A percentile compares a stretch with the other conserved stretches of the same genome.
Evolutionary conservation across 2,888 invertebrate genomes (phyloP).

Genomic region (Idaea dimidiata): DNA sequence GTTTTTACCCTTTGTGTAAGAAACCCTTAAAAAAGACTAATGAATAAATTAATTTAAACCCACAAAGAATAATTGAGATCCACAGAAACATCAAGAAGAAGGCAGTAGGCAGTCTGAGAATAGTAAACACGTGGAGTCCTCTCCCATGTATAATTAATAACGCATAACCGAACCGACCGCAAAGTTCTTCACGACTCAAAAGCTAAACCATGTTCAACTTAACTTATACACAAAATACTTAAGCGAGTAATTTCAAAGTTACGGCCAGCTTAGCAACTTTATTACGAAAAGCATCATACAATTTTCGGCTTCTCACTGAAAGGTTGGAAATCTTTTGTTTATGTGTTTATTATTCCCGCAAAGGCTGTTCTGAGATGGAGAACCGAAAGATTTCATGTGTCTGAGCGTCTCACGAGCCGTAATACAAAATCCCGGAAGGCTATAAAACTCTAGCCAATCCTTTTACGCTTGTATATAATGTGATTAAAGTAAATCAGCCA

Average conservation of each 20-base stretch:
- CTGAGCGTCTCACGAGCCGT: constrained; percentile 22
- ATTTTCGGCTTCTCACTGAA: constrained; percentile 23
- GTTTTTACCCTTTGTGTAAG: no score
- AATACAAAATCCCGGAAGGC: constrained; percentile 32
- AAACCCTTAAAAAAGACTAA: no score
- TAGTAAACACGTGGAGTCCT: not conserved
- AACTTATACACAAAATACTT: constrained; percentile 19
- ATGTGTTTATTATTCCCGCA: constrained; percentile 24
- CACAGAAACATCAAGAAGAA: no score
- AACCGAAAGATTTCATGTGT: constrained; percentile 20
- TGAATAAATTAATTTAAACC: no score
- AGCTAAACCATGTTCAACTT: constrained; percentile 4
- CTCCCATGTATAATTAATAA: constrained; percentile 3
- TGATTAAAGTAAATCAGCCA: constrained; percentile 76
- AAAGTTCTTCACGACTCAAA: constrained; percentile 6
- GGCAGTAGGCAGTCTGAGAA: no score
- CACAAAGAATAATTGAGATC: no score
- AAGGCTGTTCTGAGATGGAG: constrained; percentile 20
- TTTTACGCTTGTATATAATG: constrained; percentile 59
- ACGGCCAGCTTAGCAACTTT: constrained; percentile 23
- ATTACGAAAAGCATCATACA: constrained; percentile 26
- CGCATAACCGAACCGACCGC: constrained; percentile 6
- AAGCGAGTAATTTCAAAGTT: constrained; percentile 22
- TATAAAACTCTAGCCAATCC: constrained; percentile 54
- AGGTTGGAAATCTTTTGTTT: constrained; percentile 25